Evolutionary conservation across 2,797 vertebrate species (phyloP).

Genomic region (Danio tinwini): DNA sequence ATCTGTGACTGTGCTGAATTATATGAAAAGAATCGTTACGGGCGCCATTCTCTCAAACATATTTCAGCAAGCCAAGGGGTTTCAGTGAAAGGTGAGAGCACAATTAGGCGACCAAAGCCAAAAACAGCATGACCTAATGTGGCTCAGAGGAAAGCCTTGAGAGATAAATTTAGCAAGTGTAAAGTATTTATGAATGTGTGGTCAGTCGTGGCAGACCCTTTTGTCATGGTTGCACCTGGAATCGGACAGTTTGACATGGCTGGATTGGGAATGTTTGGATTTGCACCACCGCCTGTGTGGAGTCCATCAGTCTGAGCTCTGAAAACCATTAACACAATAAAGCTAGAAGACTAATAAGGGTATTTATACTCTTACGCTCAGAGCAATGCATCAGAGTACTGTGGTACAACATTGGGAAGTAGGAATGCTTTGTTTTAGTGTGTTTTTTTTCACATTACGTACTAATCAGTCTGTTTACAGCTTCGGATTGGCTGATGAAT

Average conservation of each 20-base stretch:
- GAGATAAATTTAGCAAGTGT: conserved; percentile 59
- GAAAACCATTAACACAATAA: conserved; percentile 62
- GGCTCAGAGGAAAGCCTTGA: conserved; percentile 70
- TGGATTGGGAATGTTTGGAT: conserved; percentile 70
- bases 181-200: conserved; percentile 69
- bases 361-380: too few relatives aligned
- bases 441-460: conserved; percentile 12
- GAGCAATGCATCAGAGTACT: too few relatives aligned
- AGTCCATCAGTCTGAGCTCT: conserved; percentile 74
- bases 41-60: conserved; percentile 61
- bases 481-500: too few relatives aligned
- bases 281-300: conserved; percentile 63
- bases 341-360: conserved; percentile 72
- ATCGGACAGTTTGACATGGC: conserved; percentile 69
- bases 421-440: too few relatives aligned
- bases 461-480: too few relatives aligned
- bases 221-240: conserved; percentile 70
- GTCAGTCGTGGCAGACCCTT: conserved; percentile 69
- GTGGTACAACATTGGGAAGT: too few relatives aligned
- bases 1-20: conserved; percentile 57
- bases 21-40: conserved; percentile 57
- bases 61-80: conserved; percentile 69
- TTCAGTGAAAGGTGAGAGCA: conserved; percentile 69
- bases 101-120: conserved; percentile 75
- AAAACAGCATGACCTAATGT: conserved; percentile 71